Conservation (phyloP, 2,888 invertebrate species). For the Amiota mariae region DNA sequence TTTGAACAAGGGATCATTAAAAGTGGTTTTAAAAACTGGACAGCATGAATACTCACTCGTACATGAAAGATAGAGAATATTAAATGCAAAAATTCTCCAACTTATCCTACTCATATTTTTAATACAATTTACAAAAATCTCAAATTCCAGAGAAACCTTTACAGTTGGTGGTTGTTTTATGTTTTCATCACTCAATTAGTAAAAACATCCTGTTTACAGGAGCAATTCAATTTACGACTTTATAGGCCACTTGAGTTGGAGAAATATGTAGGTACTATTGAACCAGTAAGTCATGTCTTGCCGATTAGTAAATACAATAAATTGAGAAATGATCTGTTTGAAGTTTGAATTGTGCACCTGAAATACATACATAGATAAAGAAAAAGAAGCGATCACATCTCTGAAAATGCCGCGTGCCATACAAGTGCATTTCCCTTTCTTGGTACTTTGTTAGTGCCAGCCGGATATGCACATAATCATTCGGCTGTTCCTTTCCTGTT, state of each 20-base stretch:
- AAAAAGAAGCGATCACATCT: conserved; percentile 1
- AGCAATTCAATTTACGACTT: conserved; percentile 31
- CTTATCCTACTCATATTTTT: no score
- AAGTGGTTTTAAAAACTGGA: no score
- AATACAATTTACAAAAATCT: no score
- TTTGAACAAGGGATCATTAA: no score
- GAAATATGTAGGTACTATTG: neutral
- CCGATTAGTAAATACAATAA: conserved; percentile 1
- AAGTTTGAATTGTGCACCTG: conserved; percentile 6
- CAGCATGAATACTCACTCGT: no score
- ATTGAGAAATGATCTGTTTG: conserved; percentile 2
- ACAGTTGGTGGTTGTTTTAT: neutral
- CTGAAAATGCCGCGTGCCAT: conserved; percentile 33
- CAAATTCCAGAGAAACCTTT: no score
- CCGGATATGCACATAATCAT: conserved; percentile 60
- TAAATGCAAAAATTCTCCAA: no score
- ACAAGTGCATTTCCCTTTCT: conserved; percentile 26
- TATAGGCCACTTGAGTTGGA: no score
- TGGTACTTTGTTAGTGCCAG: neutral
- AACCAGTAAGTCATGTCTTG: neutral
- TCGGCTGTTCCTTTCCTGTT: conserved; percentile 38
- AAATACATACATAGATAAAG: neutral
- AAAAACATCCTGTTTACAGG: conserved; percentile 60
- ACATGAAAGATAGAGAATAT: no score
- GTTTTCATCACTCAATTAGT: conserved; percentile 51